A percentile compares a stretch with the other conserved stretches of the same genome.
These are phyloP conservation scores for Cephonodes hylas DNA, from an alignment of 2,888 invertebrate species.

Conservation along the genomic window DNA sequence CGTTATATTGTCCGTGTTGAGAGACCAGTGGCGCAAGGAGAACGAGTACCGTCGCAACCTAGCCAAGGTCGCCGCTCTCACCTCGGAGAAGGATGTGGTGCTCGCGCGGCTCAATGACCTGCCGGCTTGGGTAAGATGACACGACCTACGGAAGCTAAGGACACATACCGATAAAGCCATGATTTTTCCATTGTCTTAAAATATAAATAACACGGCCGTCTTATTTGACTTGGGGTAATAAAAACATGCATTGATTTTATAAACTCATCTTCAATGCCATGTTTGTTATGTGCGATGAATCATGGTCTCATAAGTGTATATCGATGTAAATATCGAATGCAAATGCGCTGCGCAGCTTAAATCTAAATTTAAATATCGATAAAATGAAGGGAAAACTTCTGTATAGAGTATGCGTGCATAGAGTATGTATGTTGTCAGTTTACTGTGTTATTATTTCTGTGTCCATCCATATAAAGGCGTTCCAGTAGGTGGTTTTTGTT, in stretches of 20 bases:
- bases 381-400: background rate
- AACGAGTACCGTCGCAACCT: slow-evolving; percentile 86
- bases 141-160: background rate
- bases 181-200: too few relatives aligned
- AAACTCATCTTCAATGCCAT: too few relatives aligned
- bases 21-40: slow-evolving; percentile 89
- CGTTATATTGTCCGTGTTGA: slow-evolving; percentile 88
- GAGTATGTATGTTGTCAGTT: too few relatives aligned
- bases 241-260: too few relatives aligned
- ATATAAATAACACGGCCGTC: too few relatives aligned
- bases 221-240: too few relatives aligned
- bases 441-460: too few relatives aligned
- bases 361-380: background rate
- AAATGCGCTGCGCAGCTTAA: background rate
- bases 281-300: background rate
- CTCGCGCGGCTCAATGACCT: slow-evolving; percentile 93
- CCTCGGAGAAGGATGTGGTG: slow-evolving; percentile 93
- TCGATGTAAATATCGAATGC: background rate
- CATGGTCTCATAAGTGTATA: background rate
- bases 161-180: background rate
- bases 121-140: slow-evolving; percentile 91
- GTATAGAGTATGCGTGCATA: background rate
- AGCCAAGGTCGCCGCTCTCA: slow-evolving; percentile 88
- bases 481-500: background rate
- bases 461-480: background rate